Base-by-base conservation (phyloP, 35 echinoderm and acorn worm genomes). In the Apostichopus californicus region DNA sequence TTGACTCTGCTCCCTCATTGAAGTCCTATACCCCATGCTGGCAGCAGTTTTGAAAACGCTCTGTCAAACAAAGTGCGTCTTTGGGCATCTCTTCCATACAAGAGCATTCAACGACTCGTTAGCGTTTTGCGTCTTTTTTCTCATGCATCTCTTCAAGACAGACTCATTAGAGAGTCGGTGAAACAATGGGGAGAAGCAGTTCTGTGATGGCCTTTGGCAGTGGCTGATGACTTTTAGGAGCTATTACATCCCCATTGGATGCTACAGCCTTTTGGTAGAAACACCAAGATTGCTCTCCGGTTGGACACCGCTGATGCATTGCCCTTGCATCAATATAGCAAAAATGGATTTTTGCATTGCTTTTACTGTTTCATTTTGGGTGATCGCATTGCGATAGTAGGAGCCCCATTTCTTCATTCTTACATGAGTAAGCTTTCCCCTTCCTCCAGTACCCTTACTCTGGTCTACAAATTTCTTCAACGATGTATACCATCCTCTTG, bases 391-490 rank as follows among this genome's bases (percentile, higher is more conserved):
- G 34, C 34, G 34, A 46, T 46, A 46, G 34, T 46, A 46, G 34
- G 85, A 34, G 23, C 5, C 14, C n/a, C 57, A 87, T 65, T 87
- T 87, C 23, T 87, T 87, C 85, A 65, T 87, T 18, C 85, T 58
- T 6, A 87, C 58, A 0, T 87, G 85, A 18, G 85, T 87, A n/a
- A 87, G 85, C 21, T 87, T 87, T 6, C 85, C 85, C 23, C 57
- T 61, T 7, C 22, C 85, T 64, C 12, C 14, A 6, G 85, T 18
- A 58, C 14, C 14, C 9, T 56, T 57, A 11, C 9, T 63, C 4
- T 15, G 14, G 15, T 87, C 85, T 9, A 87, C 54, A 66, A 87
- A 87, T 57, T 87, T 87, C 25, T 87, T 87, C 53, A 87, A n/a
- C 63, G 57, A 9, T 87, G 85, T 65, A 70, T 58, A 87, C 34